These are phyloP conservation scores for Hemichromis elongatus DNA, from an alignment of 2,113 vertebrate species.

Conservation along the genomic window DNA sequence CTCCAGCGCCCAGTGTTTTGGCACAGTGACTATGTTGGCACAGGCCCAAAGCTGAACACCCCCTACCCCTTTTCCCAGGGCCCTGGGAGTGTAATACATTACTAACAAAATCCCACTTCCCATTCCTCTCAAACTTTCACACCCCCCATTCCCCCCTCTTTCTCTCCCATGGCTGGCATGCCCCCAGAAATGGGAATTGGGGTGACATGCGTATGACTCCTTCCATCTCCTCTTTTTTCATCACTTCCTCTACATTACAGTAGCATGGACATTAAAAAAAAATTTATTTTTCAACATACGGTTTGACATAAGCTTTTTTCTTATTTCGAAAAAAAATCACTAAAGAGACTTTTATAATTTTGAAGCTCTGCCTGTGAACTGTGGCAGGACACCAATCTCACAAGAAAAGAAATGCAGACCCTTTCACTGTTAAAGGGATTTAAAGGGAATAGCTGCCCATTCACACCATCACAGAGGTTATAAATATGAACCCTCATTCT, in stretches of 20 bases:
- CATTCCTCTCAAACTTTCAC: constrained; percentile 66
- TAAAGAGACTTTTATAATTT: background rate
- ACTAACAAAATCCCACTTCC: constrained; percentile 72
- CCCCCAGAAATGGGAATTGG: constrained; percentile 47
- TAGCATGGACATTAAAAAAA: background rate
- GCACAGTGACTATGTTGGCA: constrained; percentile 73
- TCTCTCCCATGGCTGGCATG: constrained; percentile 31
- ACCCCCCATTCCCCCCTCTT: constrained; percentile 14
- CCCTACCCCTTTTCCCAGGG: constrained; percentile 63
- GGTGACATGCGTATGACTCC: constrained; percentile 50
- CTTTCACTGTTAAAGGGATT: constrained; percentile 46
- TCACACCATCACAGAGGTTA: constrained; percentile 27
- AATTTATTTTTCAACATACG: background rate
- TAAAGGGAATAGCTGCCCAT: constrained; percentile 45
- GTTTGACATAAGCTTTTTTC: background rate
- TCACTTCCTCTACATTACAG: constrained; percentile 3
- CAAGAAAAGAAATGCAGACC: background rate
- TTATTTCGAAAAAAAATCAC: background rate
- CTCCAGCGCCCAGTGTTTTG: constrained; percentile 55
- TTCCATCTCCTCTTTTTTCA: constrained; percentile 39
- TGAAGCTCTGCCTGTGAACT: background rate
- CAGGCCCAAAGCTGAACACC: constrained; percentile 50
- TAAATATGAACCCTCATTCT: constrained; percentile 50
- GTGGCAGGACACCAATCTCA: background rate
- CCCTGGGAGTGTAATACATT: constrained; percentile 66